Percentiles rank a stretch among this genome's conserved stretches.
These are phyloP conservation scores for Virgularia gustaviana DNA, from an alignment of 92 coral and sea anemone species.

Conservation along the genomic window DNA sequence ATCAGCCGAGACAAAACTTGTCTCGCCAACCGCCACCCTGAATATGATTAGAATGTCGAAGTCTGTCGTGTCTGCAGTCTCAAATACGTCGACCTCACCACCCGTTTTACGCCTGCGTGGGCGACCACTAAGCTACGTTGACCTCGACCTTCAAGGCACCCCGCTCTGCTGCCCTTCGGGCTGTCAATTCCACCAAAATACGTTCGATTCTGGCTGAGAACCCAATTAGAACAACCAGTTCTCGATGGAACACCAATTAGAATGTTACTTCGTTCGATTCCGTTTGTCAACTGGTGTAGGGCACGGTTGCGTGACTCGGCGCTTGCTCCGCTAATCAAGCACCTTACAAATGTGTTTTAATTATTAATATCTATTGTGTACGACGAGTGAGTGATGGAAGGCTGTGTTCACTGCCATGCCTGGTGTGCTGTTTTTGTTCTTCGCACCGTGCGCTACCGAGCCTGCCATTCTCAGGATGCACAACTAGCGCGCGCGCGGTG, in stretches of 20 bases:
- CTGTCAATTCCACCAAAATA: neutral
- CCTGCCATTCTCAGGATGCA: neutral
- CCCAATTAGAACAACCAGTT: neutral
- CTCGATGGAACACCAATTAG: neutral
- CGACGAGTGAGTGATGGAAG: conserved; percentile 9
- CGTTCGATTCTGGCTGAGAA: neutral
- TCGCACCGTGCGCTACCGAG: conserved; percentile 1
- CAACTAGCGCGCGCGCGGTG: neutral
- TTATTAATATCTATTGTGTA: conserved; percentile 28
- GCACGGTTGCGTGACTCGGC: neutral
- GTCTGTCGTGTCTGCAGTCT: conserved; percentile 33
- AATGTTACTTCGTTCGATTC: neutral
- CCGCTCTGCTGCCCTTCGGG: neutral
- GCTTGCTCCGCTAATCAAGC: conserved; percentile 13
- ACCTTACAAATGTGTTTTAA: conserved; percentile 32
- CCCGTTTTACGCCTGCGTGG: conserved; percentile 33
- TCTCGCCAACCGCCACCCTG: conserved; percentile 42
- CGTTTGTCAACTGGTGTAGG: neutral
- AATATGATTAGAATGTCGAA: conserved; percentile 36
- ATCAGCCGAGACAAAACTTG: conserved; percentile 48
- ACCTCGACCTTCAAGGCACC: conserved; percentile 41
- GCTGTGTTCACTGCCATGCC: neutral
- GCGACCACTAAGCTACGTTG: conserved; percentile 31
- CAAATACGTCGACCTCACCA: conserved; percentile 29
- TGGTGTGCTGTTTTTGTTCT: neutral